phyloP scores from a whole-genome alignment of 2,113 vertebrate species.

The Glaucomys volans region DNA sequence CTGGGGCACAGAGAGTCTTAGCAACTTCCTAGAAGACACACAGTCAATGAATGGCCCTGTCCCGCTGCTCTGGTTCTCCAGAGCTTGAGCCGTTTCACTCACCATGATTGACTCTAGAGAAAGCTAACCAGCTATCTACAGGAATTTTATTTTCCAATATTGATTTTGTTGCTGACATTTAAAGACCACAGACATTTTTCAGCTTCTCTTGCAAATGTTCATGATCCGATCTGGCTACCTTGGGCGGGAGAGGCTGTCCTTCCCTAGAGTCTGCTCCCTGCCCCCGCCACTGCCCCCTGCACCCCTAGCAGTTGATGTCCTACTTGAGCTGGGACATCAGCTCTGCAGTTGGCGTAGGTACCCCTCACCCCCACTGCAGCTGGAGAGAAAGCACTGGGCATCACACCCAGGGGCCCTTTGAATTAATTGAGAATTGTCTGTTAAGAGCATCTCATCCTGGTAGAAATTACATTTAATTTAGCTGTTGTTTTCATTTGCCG shows the following conservation, averaged over 20 bases:
- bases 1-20: not conserved
- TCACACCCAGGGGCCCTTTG: not conserved
- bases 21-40: not conserved
- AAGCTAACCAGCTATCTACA: not conserved
- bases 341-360: not conserved
- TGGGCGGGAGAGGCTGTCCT: not conserved
- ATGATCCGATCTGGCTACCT: not conserved
- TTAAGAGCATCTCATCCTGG: constrained; percentile 26
- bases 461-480: constrained; percentile 70
- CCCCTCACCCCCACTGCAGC: not conserved
- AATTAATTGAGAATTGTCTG: constrained; percentile 59
- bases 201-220: not conserved
- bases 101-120: not conserved
- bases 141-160: not conserved
- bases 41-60: not conserved
- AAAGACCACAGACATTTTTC: not conserved
- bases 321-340: not conserved
- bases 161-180: not conserved
- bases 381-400: not conserved
- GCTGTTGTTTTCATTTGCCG: constrained; percentile 37
- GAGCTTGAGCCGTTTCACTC: not conserved
- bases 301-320: not conserved
- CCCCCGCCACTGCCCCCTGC: not conserved
- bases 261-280: not conserved
- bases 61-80: not conserved